Evolutionary conservation across 1,140 invertebrate species (phyloP).

Genomic region (Drosophila lacertosa): DNA sequence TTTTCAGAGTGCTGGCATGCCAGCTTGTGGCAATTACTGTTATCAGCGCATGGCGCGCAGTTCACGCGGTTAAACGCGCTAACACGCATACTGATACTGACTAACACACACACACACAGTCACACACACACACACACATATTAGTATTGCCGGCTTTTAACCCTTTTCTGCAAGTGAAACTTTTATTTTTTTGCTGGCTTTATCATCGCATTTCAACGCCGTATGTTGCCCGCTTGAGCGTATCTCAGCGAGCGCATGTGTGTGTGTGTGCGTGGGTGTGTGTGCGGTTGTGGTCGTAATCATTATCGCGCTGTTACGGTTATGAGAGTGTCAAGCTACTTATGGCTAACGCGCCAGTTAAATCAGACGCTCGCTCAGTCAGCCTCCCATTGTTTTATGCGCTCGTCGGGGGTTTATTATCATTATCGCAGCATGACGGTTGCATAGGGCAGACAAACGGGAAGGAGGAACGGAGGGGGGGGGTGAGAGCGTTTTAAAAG

Average conservation of each 20-base stretch:
- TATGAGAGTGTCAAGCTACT: constrained; percentile 82
- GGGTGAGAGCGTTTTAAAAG: constrained; percentile 43
- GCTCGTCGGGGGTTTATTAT: constrained; percentile 66
- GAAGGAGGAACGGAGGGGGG: too few relatives aligned
- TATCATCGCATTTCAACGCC: constrained; percentile 76
- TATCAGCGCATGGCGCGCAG: constrained; percentile 79
- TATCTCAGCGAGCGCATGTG: constrained; percentile 28
- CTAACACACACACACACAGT: constrained; percentile 24
- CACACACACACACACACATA: constrained; percentile 40
- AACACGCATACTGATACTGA: constrained; percentile 67
- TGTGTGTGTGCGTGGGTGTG: constrained; percentile 22
- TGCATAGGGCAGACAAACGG: neutral
- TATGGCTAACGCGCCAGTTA: constrained; percentile 78
- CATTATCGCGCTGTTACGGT: constrained; percentile 82
- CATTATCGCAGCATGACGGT: constrained; percentile 50
- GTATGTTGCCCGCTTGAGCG: constrained; percentile 56
- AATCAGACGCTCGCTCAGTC: constrained; percentile 66
- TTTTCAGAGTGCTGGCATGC: constrained; percentile 46
- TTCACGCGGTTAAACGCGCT: constrained; percentile 80
- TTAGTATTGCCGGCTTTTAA: constrained; percentile 58
- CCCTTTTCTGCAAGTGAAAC: constrained; percentile 74
- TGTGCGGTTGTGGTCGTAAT: constrained; percentile 59
- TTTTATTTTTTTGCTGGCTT: constrained; percentile 62
- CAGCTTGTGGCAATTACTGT: constrained; percentile 82
- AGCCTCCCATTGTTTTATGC: constrained; percentile 75